Base-by-base conservation (phyloP, 2,113 vertebrate species). In the Pteropus alecto region DNA sequence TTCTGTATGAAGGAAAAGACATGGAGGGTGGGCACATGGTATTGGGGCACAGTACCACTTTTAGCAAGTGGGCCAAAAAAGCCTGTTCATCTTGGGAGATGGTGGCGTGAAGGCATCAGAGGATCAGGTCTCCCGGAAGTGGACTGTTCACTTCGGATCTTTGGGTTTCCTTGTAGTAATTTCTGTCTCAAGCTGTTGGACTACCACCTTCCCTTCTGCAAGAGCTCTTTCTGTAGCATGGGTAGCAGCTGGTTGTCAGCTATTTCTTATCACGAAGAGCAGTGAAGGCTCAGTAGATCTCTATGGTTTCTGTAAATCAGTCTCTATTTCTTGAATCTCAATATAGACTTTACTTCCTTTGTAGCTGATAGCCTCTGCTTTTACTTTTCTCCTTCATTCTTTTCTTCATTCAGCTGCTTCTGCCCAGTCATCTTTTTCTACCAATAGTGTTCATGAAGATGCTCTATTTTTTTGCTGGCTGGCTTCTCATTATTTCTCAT, bases 41-140 rank as follows among this genome's bases (percentile, higher is more conserved):
- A 16, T 18, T 9, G 2, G 21, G 24, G 28, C 26, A 43, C 43
- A n/a, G 2, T 5, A 2, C 4, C 1, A 3, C 1, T 16, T n/a
- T 58, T 19, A 38, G 43, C 1, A 21, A 71, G 3, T 21, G 35
- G 26, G 43, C n/a, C 16, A 19, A 21, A 46, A 38, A 24, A 68
- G 35, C 26, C 15, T 5, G 7, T 46, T 16, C 19, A 2, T 8
- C 67, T 46, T 0, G 0, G 54, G 22, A 85, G 85, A 78, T 4
- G 0, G n/a, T 21, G 35, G 16, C 2, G 14, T n/a, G 30, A 81
- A 61, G 28, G 33, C 65, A 10, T 33, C 41, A 24, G 71, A 35
- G 21, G 54, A 14, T 13, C 10, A 10, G 4, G 7, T 18, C 30
- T 68, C 82, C 9, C 1, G 2, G 58, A 35, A 38, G 35, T 10